These are phyloP conservation scores for Holacanthus passer DNA, from an alignment of 2,113 vertebrate genomes.

Conservation along the genomic window DNA sequence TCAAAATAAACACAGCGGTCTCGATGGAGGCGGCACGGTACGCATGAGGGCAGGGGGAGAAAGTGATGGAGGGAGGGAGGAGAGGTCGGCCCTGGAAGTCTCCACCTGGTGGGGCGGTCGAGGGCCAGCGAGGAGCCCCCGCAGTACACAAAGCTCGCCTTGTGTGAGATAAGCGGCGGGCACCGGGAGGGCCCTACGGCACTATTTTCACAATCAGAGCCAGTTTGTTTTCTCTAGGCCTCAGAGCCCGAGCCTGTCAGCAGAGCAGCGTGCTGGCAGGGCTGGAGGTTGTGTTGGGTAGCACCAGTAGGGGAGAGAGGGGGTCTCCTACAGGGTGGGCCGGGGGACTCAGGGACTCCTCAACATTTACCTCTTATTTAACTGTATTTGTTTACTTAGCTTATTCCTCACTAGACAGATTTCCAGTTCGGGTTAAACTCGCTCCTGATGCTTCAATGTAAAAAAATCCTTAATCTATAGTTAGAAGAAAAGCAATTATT, in stretches of 20 bases:
- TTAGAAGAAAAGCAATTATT: background rate
- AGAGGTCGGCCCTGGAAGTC: constrained; percentile 72
- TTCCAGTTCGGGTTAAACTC: constrained; percentile 36
- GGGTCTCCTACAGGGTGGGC: constrained; percentile 72
- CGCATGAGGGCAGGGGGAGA: constrained; percentile 59
- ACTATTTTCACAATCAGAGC: constrained; percentile 85
- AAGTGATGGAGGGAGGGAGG: constrained; percentile 51
- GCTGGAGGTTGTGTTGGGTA: constrained; percentile 65
- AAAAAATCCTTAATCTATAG: background rate
- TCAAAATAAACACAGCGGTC: constrained; percentile 82
- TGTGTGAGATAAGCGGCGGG: constrained; percentile 83
- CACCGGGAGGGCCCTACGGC: constrained; percentile 77
- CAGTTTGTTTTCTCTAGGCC: constrained; percentile 86
- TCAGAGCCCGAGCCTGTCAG: constrained; percentile 74
- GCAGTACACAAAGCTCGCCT: constrained; percentile 82
- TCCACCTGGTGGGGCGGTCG: constrained; percentile 79
- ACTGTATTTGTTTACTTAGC: constrained; percentile 71
- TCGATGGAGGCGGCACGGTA: constrained; percentile 55
- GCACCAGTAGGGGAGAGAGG: constrained; percentile 35
- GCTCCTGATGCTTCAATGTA: constrained; percentile 10
- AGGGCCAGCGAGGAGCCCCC: constrained; percentile 70
- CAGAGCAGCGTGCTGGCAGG: constrained; percentile 73
- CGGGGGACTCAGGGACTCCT: constrained; percentile 49
- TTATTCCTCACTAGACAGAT: constrained; percentile 46
- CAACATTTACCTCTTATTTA: constrained; percentile 68